phyloP scores from a whole-genome alignment of 2,888 invertebrate species.

The Trissolcus brochymenae region DNA sequence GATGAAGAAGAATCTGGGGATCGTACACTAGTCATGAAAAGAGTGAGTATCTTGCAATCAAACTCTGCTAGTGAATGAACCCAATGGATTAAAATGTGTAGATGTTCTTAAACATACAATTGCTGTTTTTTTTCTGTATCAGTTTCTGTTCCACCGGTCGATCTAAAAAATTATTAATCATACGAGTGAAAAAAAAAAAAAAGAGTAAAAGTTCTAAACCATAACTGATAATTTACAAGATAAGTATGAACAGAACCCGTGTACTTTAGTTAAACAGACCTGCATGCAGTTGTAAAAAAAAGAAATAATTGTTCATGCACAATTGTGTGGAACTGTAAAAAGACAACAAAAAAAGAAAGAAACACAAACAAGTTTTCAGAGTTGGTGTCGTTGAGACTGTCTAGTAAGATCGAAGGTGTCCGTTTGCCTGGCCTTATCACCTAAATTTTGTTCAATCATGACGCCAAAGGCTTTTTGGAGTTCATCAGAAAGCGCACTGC shows the following conservation, averaged over 20 bases:
- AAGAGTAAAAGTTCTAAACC: background rate
- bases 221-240: conserved; percentile 10
- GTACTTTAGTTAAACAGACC: conserved; percentile 23
- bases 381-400: conserved; percentile 17
- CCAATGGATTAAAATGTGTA: conserved; percentile 40
- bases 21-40: conserved; percentile 93
- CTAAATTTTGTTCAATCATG: conserved; percentile 21
- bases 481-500: conserved; percentile 36
- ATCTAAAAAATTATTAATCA: background rate
- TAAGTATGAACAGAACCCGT: conserved; percentile 25
- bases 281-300: conserved; percentile 31
- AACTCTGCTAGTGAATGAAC: conserved; percentile 4
- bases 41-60: conserved; percentile 79
- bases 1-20: conserved; percentile 93
- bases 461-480: conserved; percentile 40
- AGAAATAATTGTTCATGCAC: background rate
- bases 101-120: conserved; percentile 40
- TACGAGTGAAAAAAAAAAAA: background rate
- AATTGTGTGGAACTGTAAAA: conserved; percentile 14
- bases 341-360: background rate
- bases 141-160: conserved; percentile 45
- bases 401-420: conserved; percentile 37
- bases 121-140: conserved; percentile 36
- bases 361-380: no score
- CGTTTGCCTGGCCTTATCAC: conserved; percentile 52